Base-by-base conservation (phyloP, 2,797 vertebrate species). In the Bufotes viridis region DNA sequence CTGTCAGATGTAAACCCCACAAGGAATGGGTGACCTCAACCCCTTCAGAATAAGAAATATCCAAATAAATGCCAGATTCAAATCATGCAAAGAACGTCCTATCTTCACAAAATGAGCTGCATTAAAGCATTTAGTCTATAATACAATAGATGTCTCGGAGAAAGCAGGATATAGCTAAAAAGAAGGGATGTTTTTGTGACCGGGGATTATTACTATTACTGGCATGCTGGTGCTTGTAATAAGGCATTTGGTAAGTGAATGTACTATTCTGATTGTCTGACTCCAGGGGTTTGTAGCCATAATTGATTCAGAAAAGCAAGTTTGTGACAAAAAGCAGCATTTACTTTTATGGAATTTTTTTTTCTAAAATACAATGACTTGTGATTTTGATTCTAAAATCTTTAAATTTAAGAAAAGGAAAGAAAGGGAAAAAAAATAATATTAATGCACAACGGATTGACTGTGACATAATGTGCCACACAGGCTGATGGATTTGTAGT, bases 21-120 rank as follows among this genome's bases (percentile, higher is more conserved):
- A 76, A 76, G 58, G 67, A 85, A 85, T 81, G 51, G 78, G 13
- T 89, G 78, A 81, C 87, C 87, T 76, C 34, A 24, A 89, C 78
- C 69, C 78, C 22, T 34, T 69, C 60, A 55, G 12, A 89, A 86
- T 67, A 70, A 57, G 60, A 67, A 29, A 85, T 78, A 70, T 84
- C 70, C 78, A 82, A 82, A 78, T 85, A 89, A 76, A 85, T 85
- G 24, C 53, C 26, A 55, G 67, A 42, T 75, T 42, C 13, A 60
- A 86, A 89, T 76, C n/a, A n/a, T 85, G 57, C 70, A 86, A 82
- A 79, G 60, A 84, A 78, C 60, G 53, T 74, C 53, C 34, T 15
- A 83, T 82, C 80, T 86, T 67, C 17, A 86, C 29, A 53, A 86
- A 78, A 83, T 69, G 70, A 78, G 72, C 69, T 60, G 29, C 78